A percentile compares a stretch with the other conserved stretches of the same genome.
These are phyloP conservation scores for Choloepus hoffmanni DNA, from an alignment of 2,113 vertebrate genomes.

Conservation along the genomic window DNA sequence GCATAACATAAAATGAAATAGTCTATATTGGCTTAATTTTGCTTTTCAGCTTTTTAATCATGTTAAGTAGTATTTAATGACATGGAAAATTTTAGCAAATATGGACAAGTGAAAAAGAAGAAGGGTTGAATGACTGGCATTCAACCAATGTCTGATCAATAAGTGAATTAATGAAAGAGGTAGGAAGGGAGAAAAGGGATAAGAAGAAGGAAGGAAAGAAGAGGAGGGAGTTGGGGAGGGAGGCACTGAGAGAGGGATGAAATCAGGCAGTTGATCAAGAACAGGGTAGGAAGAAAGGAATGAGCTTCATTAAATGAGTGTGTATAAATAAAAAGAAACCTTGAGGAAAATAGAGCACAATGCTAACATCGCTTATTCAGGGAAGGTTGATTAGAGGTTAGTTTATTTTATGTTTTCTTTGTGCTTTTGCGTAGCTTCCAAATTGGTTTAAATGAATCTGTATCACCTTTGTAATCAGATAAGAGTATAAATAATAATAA, in stretches of 20 bases:
- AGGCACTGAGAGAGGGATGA: too few relatives aligned
- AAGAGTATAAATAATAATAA: not conserved
- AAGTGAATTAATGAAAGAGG: not conserved
- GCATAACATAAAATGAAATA: not conserved
- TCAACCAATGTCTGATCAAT: not conserved
- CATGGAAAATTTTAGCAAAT: not conserved
- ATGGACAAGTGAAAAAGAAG: not conserved
- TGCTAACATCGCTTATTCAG: not conserved
- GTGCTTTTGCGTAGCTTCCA: not conserved
- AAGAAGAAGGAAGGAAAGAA: too few relatives aligned
- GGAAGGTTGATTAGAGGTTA: not conserved
- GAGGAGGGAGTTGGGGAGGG: too few relatives aligned
- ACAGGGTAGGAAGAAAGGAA: not conserved
- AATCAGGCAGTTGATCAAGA: not conserved
- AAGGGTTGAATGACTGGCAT: not conserved
- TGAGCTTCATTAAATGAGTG: not conserved
- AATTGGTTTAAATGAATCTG: not conserved
- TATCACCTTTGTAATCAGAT: constrained; percentile 8
- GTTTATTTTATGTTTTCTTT: not conserved
- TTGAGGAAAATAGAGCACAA: not conserved
- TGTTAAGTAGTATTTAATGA: not conserved
- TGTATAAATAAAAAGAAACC: not conserved
- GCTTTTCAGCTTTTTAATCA: not conserved
- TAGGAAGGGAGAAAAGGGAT: too few relatives aligned
- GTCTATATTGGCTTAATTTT: not conserved